phyloP scores from a whole-genome alignment of 2,797 vertebrate genomes.

The Pyrocephalus nanus region DNA sequence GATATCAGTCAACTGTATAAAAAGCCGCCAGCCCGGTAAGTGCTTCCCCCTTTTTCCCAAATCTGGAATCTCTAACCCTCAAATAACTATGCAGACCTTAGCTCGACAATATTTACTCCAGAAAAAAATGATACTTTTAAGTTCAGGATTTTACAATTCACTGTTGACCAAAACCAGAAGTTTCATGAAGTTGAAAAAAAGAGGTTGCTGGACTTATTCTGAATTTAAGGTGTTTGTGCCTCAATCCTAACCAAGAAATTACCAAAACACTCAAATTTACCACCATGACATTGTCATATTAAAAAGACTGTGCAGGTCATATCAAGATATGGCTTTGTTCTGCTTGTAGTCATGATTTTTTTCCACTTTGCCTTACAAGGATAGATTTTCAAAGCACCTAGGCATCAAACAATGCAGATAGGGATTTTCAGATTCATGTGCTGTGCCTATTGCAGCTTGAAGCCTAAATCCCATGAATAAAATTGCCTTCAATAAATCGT shows the following conservation, averaged over 20 bases:
- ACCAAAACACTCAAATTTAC: background rate
- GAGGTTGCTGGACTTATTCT: background rate
- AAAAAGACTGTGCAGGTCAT: background rate
- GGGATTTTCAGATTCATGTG: slow-evolving; percentile 19
- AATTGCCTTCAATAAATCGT: background rate
- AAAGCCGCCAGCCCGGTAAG: background rate
- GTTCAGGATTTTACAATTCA: background rate
- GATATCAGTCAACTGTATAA: background rate
- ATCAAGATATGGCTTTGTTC: background rate
- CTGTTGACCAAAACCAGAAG: background rate
- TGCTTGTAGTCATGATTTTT: background rate
- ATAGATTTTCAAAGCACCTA: slow-evolving; percentile 16
- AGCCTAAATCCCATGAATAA: slow-evolving; percentile 34
- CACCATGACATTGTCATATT: background rate
- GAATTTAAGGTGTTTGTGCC: background rate
- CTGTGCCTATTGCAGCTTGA: background rate
- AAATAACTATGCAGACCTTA: background rate
- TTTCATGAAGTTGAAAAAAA: background rate
- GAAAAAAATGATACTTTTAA: background rate
- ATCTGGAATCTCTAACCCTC: background rate
- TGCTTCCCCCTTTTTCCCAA: background rate
- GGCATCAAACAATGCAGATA: background rate
- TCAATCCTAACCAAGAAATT: background rate
- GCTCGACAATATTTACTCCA: background rate
- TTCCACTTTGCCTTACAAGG: background rate